Conservation (phyloP, 2,797 vertebrate genomes). For the Botia almorhae region DNA sequence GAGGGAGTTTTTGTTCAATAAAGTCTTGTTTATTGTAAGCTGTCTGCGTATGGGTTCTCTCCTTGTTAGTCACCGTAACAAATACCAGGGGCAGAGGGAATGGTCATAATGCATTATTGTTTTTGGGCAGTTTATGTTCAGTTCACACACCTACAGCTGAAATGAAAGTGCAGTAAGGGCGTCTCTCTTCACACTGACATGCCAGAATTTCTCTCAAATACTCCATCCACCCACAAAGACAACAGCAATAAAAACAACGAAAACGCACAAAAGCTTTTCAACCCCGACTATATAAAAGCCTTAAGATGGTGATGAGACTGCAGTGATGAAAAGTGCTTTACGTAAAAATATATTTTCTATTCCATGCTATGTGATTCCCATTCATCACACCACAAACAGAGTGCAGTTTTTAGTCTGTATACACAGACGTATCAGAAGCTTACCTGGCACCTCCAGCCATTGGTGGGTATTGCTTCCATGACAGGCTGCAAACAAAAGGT, state of each 20-base stretch:
- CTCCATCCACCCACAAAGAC: conserved; percentile 1
- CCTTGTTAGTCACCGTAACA: too few species aligned
- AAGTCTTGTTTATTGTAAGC: too few species aligned
- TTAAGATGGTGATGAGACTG: not conserved
- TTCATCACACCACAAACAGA: not conserved
- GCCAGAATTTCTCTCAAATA: not conserved
- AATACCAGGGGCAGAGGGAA: too few species aligned
- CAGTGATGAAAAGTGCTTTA: not conserved
- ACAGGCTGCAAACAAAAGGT: conserved; percentile 91
- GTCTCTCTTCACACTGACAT: conserved; percentile 1
- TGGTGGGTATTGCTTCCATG: conserved; percentile 85
- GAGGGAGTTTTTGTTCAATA: too few species aligned
- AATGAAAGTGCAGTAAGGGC: not conserved
- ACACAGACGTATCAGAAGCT: conserved; percentile 46
- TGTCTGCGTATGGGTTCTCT: too few species aligned
- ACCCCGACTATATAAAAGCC: conserved; percentile 41
- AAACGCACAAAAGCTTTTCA: conserved; percentile 43
- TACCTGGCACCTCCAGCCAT: conserved; percentile 93
- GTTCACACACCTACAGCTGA: not conserved
- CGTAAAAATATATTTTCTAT: not conserved
- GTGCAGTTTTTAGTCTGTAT: not conserved
- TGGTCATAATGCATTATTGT: too few species aligned
- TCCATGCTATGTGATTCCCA: not conserved
- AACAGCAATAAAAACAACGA: conserved; percentile 47
- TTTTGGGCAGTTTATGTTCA: too few species aligned